Base-by-base conservation (phyloP, 2,888 invertebrate species). In the Parelbella ahira region DNA sequence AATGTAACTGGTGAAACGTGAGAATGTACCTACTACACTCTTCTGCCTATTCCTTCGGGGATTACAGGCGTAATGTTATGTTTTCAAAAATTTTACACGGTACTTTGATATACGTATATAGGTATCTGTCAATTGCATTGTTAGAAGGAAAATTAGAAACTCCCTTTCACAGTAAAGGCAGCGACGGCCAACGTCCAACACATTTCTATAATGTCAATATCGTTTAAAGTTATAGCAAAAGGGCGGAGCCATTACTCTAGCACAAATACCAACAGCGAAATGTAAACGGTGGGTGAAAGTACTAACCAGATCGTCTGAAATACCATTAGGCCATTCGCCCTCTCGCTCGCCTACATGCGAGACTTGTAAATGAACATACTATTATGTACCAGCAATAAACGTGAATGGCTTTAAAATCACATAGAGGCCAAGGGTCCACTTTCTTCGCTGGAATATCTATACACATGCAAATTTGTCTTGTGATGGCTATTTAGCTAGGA, bases 231-330 rank as follows among this genome's bases (percentile, higher is more conserved):
- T 53, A 56, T 57, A 55, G 57, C 48, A 54, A 54, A 43, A 58
- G 58, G 59, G 59, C 58, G 50, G 47, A 37, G 58, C 66, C 66
- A 72, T 70, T 70, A 65, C 63, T 70, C 69, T 74, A 78, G 63
- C 77, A 75, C 72, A 71, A 81, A 82, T 81, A 76, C 76, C 76
- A 70, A 64, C 58, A 68, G 70, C 63, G 61, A 68, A 72, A 75
- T 65, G 67, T 72, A 73, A 78, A 68, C 67, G 82, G 80, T 73
- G 83, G 82, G 82, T 74, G 84, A 83, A 83, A 83, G 82, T 82
- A 50, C 60, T 60, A 71, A 60, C 61, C 60, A 62, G 64, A 64
- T 68, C 64, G 66, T 62, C 78, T 82, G 71, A 80, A 83, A 80
- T 72, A 68, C 69, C 74, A 59, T 68, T 63, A 60, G 57, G 59